These are phyloP conservation scores for Parazoanthus swiftii DNA, from an alignment of 92 coral and sea anemone genomes.

Conservation along the genomic window DNA sequence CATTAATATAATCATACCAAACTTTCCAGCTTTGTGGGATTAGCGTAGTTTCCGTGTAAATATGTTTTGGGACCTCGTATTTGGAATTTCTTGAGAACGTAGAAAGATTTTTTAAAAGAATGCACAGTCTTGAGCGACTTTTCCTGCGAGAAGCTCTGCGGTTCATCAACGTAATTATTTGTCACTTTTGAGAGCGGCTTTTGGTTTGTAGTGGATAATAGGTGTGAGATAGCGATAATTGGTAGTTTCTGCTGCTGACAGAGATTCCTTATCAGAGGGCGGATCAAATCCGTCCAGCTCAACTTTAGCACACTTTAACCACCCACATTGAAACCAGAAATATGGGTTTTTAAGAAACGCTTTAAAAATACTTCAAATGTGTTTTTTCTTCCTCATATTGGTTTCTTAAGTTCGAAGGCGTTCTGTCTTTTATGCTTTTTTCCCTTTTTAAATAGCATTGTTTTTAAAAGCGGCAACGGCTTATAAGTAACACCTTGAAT, in stretches of 20 bases:
- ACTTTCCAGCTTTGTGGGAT: background rate
- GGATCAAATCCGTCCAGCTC: constrained; percentile 29
- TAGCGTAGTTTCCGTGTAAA: background rate
- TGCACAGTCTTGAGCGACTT: background rate
- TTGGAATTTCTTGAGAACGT: background rate
- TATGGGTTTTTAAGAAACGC: background rate
- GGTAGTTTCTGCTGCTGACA: constrained; percentile 15
- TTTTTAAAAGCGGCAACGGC: constrained; percentile 30
- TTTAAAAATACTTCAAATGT: background rate
- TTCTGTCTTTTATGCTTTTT: background rate
- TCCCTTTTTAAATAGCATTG: background rate
- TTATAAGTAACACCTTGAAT: constrained; percentile 17
- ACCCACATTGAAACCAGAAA: constrained; percentile 23
- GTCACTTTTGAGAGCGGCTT: constrained; percentile 36
- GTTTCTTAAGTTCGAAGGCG: background rate
- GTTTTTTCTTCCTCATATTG: background rate
- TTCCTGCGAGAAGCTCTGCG: background rate
- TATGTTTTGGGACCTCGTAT: background rate
- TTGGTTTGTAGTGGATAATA: background rate
- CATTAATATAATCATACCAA: too few relatives aligned
- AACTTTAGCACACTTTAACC: constrained; percentile 25
- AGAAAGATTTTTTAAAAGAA: background rate
- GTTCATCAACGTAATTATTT: background rate
- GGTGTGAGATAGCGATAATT: constrained; percentile 39
- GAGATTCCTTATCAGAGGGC: constrained; percentile 22